phyloP scores from a whole-genome alignment of 2,113 vertebrate genomes.

The Cephalopholis sonnerati region DNA sequence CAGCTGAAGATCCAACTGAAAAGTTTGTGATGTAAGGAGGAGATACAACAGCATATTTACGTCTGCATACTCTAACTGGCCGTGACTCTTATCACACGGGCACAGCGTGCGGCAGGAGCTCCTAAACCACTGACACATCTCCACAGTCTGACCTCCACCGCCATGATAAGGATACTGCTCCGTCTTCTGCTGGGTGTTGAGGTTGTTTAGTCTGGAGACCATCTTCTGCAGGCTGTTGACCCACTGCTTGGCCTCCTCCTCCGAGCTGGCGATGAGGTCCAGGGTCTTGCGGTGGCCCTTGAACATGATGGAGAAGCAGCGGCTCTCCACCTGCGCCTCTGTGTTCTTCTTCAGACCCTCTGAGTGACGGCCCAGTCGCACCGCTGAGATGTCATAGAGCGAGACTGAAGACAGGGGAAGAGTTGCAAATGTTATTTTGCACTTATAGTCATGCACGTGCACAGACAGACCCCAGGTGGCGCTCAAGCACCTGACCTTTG shows the following conservation, averaged over 20 bases:
- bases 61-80: not conserved
- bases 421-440: not conserved
- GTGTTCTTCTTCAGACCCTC: conserved; percentile 94
- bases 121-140: too few species aligned
- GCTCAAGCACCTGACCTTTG: too few species aligned
- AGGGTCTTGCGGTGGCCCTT: conserved; percentile 91
- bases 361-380: conserved; percentile 91
- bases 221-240: conserved; percentile 89
- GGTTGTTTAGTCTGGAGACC: conserved; percentile 84
- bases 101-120: not conserved
- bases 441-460: not conserved
- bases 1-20: conserved; percentile 95
- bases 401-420: conserved; percentile 85
- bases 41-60: not conserved
- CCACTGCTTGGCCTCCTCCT: conserved; percentile 92
- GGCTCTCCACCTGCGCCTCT: conserved; percentile 86
- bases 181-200: conserved; percentile 88
- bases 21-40: conserved; percentile 84
- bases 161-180: conserved; percentile 94
- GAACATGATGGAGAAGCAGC: conserved; percentile 96
- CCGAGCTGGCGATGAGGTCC: conserved; percentile 91
- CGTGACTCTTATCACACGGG: not conserved
- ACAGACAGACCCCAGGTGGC: too few species aligned
- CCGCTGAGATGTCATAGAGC: conserved; percentile 90
- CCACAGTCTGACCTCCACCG: too few species aligned